These are phyloP conservation scores for Upupa epops DNA, from an alignment of 2,113 vertebrate genomes.

Conservation along the genomic window DNA sequence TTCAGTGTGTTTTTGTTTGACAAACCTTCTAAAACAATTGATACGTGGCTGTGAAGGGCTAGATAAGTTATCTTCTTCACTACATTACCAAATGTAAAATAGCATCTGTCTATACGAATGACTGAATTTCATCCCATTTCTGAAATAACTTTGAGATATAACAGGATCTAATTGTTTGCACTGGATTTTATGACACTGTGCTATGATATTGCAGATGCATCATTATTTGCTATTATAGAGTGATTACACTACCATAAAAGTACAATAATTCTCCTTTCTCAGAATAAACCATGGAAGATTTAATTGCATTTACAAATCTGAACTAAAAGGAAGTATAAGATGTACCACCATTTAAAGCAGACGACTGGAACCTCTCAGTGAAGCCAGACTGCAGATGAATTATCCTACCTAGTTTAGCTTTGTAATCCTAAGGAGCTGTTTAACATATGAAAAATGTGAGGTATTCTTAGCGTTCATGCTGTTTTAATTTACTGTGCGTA, in stretches of 20 bases:
- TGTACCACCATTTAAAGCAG: background rate
- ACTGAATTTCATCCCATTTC: constrained; percentile 14
- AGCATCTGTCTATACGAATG: background rate
- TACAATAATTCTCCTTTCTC: background rate
- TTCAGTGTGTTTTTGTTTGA: background rate
- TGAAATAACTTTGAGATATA: background rate
- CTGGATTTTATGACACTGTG: background rate
- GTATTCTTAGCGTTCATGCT: background rate
- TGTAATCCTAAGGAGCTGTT: background rate
- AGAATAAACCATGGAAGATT: constrained; percentile 7
- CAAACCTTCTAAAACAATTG: background rate
- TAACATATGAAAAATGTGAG: background rate
- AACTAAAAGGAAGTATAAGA: background rate
- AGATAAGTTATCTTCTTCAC: background rate
- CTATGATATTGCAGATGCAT: constrained; percentile 13
- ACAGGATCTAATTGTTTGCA: constrained; percentile 4
- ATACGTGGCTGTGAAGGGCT: background rate
- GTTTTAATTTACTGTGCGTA: background rate
- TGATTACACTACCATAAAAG: constrained; percentile 3
- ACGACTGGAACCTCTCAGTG: background rate
- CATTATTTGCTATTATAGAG: constrained; percentile 35
- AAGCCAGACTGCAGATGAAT: background rate
- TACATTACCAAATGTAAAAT: background rate
- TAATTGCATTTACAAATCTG: constrained; percentile 16
- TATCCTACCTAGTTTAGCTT: background rate